A percentile compares a stretch with the other conserved stretches of the same genome.
Conservation (phyloP, 2,888 invertebrate species). For the Pollenia amentaria region DNA sequence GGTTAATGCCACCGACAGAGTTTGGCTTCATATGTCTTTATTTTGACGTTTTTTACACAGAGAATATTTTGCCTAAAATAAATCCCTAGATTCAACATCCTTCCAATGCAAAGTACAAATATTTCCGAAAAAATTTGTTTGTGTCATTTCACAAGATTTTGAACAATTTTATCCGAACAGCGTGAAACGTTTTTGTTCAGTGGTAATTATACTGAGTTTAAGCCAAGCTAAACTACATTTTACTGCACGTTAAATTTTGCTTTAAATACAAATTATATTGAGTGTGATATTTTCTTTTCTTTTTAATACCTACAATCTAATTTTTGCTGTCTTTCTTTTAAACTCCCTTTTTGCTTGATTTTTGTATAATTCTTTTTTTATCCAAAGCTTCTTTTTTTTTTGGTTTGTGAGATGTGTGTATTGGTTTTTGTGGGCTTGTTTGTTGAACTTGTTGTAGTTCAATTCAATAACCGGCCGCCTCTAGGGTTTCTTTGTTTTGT, state of each 20-base stretch:
- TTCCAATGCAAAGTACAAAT: no score
- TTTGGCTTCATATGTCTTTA: no score
- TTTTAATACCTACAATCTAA: conserved; percentile 39
- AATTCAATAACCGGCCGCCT: conserved; percentile 70
- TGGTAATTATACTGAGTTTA: background rate
- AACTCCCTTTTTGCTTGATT: conserved; percentile 12
- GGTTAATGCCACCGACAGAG: no score
- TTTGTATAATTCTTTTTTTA: conserved; percentile 20
- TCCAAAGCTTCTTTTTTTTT: conserved; percentile 34
- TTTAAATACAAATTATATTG: conserved; percentile 39
- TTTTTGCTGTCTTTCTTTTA: conserved; percentile 48
- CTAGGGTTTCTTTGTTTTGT: conserved; percentile 73
- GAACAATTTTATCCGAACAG: no score
- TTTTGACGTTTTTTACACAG: no score
- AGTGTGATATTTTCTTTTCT: conserved; percentile 17
- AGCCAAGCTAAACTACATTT: conserved; percentile 14
- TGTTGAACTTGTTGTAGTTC: conserved; percentile 52
- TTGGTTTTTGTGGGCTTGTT: conserved; percentile 40
- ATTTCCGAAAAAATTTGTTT: no score
- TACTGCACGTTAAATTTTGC: conserved; percentile 11
- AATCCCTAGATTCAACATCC: no score
- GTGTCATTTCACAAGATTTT: no score
- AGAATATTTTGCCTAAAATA: no score
- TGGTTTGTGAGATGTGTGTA: conserved; percentile 9
- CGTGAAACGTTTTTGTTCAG: no score